Evolutionary conservation across 2,797 vertebrate genomes (phyloP), one percentile per base, ranked within the genome.

Genomic region (Synaphobranchus kaupii): DNA sequence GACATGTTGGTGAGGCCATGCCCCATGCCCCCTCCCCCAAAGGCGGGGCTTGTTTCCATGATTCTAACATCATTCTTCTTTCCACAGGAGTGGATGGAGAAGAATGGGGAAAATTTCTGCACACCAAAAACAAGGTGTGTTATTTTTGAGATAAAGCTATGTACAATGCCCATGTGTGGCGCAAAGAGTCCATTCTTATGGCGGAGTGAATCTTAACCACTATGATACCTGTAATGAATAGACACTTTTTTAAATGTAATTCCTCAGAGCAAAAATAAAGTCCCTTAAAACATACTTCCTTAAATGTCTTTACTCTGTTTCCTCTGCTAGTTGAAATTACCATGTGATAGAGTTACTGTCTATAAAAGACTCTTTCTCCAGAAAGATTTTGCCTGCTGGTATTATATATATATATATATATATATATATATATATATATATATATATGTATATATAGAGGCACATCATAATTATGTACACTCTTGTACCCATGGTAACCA

Each of bases 31-130:
- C 5, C 48, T 44, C 76, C 68, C 76, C 60, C 7, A 22, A 80
- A 58, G 56, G n/a, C 34, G 44, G 34, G 56, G 44, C 44, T 48
- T 34, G 87, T 76, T n/a, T 86, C 52, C 0, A 10, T 83, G 63
- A 28, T 28, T 54, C 47, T 71, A 68, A 47, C 58, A 20, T 68
- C 15, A 52, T 88, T 91, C 34, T 91, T 0, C 90, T 86, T 84
- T 85, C 56, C 94, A 81, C 93, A 99, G 99, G 98, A 88, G 95
- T 98, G 44, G 97, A 99, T 88, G 96, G 97, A 90, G 98, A 98
- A 88, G 98, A 99, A 92, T 99, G 98, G 99, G 99, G 98, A 81
- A 99, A 99, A 95, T 99, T 99, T 92, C 95, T 99, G 89, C 99
- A 99, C 95, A 99, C 98, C 87, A 99, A 99, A 96, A 98, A 97